A percentile compares a stretch with the other conserved stretches of the same genome.
These are phyloP conservation scores for Athene noctua DNA, from an alignment of 2,113 vertebrate species.

Conservation along the genomic window DNA sequence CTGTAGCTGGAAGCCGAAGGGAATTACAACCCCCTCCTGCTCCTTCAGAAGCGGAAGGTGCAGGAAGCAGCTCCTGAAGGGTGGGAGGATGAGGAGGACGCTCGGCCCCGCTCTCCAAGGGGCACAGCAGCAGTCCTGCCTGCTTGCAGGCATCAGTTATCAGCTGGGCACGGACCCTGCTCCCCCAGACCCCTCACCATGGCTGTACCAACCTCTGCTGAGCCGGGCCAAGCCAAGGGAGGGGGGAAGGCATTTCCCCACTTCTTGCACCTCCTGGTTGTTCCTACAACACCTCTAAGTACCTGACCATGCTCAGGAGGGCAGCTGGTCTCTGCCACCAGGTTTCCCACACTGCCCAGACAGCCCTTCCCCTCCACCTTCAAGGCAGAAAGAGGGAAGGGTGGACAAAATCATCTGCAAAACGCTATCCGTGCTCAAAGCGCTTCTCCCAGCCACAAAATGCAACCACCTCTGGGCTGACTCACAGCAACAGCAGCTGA, in stretches of 20 bases:
- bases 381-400: neutral
- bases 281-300: neutral
- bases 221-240: neutral
- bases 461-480: neutral
- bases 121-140: neutral
- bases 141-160: neutral
- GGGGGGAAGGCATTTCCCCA: neutral
- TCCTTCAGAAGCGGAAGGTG: neutral
- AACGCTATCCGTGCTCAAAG: neutral
- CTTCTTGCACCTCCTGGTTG: neutral
- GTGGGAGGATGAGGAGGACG: neutral
- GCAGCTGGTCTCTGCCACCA: neutral
- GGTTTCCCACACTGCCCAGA: neutral
- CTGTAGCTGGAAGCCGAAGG: neutral
- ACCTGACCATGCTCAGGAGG: neutral
- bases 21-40: neutral
- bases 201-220: neutral
- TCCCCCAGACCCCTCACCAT: neutral
- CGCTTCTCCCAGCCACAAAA: neutral
- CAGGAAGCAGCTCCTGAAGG: neutral
- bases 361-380: neutral
- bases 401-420: neutral
- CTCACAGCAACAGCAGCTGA: neutral
- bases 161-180: neutral
- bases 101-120: neutral